Evolutionary conservation across 1,140 invertebrate species (phyloP).

Genomic region (Atta cephalotes): DNA sequence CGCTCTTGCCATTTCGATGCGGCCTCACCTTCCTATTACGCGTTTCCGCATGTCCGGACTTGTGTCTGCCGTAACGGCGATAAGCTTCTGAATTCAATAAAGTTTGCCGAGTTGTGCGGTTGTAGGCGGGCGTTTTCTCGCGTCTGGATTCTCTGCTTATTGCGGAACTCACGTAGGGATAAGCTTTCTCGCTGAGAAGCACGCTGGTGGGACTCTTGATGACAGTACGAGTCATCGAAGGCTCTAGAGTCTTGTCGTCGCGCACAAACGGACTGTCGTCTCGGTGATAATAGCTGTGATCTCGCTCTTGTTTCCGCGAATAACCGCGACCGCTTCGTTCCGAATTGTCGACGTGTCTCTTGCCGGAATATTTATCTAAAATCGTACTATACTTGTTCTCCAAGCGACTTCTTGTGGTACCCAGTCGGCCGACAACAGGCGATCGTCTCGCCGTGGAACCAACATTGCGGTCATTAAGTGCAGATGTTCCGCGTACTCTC

Average conservation of each 20-base stretch:
- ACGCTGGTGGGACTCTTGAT: constrained; percentile 86
- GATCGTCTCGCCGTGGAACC: constrained; percentile 25
- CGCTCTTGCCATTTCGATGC: constrained; percentile 80
- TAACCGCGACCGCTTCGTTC: constrained; percentile 50
- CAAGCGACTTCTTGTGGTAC: constrained; percentile 88
- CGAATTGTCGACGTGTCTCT: constrained; percentile 83
- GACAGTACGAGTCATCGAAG: constrained; percentile 81
- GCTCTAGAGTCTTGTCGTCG: constrained; percentile 89
- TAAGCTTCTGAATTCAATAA: constrained; percentile 69
- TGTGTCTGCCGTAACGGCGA: constrained; percentile 80
- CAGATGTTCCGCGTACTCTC: constrained; percentile 89
- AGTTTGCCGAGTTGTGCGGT: constrained; percentile 56
- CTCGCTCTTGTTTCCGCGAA: constrained; percentile 59
- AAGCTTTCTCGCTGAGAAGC: constrained; percentile 89
- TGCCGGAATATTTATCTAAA: constrained; percentile 89
- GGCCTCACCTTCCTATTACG: constrained; percentile 76
- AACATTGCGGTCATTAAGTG: constrained; percentile 70
- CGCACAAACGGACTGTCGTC: constrained; percentile 80
- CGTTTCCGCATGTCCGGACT: constrained; percentile 80
- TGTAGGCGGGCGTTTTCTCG: constrained; percentile 78
- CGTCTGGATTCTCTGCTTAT: constrained; percentile 60
- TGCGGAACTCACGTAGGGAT: constrained; percentile 87
- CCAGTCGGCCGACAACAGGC: constrained; percentile 80
- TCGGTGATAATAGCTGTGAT: constrained; percentile 67
- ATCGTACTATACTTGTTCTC: constrained; percentile 92